Evolutionary conservation across 1,140 invertebrate species (phyloP).

Genomic region (Trachymyrmex septentrionalis): DNA sequence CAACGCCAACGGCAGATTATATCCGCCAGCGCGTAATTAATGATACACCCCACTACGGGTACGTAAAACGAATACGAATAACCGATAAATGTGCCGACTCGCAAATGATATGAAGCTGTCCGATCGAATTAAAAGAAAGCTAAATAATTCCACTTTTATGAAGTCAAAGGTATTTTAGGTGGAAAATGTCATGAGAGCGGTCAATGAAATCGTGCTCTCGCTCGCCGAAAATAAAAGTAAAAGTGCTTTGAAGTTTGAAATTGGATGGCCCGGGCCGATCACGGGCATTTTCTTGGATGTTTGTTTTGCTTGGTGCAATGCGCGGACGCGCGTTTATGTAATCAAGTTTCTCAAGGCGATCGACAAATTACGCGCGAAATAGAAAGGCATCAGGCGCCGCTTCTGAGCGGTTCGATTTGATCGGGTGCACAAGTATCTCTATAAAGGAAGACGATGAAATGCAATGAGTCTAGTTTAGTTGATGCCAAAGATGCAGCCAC

Average conservation of each 20-base stretch:
- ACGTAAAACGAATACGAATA: constrained; percentile 40
- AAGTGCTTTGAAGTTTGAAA: constrained; percentile 5
- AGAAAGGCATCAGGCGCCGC: neutral
- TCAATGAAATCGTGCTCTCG: neutral
- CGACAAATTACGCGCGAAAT: constrained; percentile 2
- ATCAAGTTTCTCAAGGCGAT: constrained; percentile 19
- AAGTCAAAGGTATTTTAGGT: constrained; percentile 1
- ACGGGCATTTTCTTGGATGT: neutral
- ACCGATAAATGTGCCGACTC: constrained; percentile 42
- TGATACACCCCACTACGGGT: constrained; percentile 11
- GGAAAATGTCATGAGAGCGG: neutral
- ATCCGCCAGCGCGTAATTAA: constrained; percentile 60
- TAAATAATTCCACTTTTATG: constrained; percentile 26
- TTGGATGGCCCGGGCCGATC: neutral
- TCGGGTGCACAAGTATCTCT: constrained; percentile 20
- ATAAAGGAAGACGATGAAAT: constrained; percentile 46
- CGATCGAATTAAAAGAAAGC: constrained; percentile 10
- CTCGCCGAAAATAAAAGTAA: neutral
- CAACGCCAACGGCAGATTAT: constrained; percentile 59
- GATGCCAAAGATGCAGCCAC: constrained; percentile 12
- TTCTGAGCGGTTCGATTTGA: constrained; percentile 23
- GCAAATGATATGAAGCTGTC: constrained; percentile 16
- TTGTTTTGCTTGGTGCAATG: constrained; percentile 2
- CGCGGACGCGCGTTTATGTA: constrained; percentile 14
- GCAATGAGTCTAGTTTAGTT: constrained; percentile 34